Evolutionary conservation across 2,888 invertebrate species (phyloP).

Genomic region (Eledone cirrhosa): DNA sequence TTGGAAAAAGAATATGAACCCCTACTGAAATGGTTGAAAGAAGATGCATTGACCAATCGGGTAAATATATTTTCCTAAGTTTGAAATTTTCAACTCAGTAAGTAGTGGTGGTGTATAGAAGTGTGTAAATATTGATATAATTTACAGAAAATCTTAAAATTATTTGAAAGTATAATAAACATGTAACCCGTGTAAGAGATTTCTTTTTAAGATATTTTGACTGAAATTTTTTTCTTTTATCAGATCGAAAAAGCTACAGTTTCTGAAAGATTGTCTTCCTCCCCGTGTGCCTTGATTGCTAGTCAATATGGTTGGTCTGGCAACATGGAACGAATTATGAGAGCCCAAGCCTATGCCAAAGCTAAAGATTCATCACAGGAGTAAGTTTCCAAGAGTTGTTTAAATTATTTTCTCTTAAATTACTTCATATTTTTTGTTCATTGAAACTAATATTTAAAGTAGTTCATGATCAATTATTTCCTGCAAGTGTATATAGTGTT

Average conservation of each 20-base stretch:
- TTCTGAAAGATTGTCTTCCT: conserved; percentile 87
- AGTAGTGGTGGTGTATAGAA: too few species aligned
- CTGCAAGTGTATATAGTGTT: too few species aligned
- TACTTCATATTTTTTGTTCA: too few species aligned
- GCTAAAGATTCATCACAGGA: conserved; percentile 77
- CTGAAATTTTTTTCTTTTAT: conserved; percentile 23
- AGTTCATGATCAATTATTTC: too few species aligned
- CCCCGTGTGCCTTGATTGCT: conserved; percentile 96
- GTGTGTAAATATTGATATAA: too few species aligned
- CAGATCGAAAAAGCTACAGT: conserved; percentile 80
- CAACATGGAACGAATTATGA: conserved; percentile 96
- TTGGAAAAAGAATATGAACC: conserved; percentile 85
- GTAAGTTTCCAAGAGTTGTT: conserved; percentile 55
- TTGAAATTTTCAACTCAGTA: not conserved
- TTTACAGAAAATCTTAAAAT: too few species aligned
- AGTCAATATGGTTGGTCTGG: conserved; percentile 98
- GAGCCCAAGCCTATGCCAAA: conserved; percentile 92
- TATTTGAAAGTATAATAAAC: too few species aligned
- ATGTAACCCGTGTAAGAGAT: too few species aligned
- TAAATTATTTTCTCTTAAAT: not conserved
- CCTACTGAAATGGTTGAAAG: conserved; percentile 87
- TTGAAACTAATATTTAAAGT: too few species aligned
- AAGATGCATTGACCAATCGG: conserved; percentile 80
- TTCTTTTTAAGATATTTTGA: not conserved
- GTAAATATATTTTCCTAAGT: conserved; percentile 65